Percentiles rank a stretch among this genome's conserved stretches.
phyloP scores from a whole-genome alignment of 2,113 vertebrate genomes.

The Paramisgurnus dabryanus region DNA sequence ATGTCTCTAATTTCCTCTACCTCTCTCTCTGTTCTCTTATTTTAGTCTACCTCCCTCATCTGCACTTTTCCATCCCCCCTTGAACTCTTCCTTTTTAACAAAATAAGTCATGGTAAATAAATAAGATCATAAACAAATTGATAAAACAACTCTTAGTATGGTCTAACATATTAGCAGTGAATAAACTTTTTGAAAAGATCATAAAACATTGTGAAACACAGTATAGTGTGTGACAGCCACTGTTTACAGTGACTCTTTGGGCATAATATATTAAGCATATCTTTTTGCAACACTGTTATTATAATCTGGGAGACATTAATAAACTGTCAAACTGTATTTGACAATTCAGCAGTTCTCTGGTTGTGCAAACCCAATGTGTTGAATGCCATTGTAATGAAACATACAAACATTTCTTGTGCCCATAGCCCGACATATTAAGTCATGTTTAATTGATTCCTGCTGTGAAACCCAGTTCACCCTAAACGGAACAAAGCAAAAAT shows the following conservation, averaged over 20 bases:
- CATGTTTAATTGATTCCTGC: slow-evolving; percentile 85
- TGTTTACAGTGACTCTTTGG: slow-evolving; percentile 15
- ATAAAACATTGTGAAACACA: slow-evolving; percentile 5
- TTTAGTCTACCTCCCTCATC: not conserved
- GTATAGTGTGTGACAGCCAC: slow-evolving; percentile 9
- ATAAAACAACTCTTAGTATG: slow-evolving; percentile 56
- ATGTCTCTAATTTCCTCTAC: not conserved
- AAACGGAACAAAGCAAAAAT: slow-evolving; percentile 75
- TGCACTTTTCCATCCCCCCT: slow-evolving; percentile 9
- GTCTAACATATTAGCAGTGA: slow-evolving; percentile 72
- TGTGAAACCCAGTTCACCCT: slow-evolving; percentile 76
- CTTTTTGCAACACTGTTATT: not conserved
- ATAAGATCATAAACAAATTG: not conserved
- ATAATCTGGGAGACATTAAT: slow-evolving; percentile 9
- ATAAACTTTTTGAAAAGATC: slow-evolving; percentile 67
- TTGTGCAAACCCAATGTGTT: slow-evolving; percentile 14
- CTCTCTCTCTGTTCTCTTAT: not conserved
- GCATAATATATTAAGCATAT: slow-evolving; percentile 18
- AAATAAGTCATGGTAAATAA: slow-evolving; percentile 38
- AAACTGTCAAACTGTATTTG: slow-evolving; percentile 1
- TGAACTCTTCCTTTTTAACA: slow-evolving; percentile 19
- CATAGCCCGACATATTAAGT: slow-evolving; percentile 55
- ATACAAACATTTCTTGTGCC: slow-evolving; percentile 73
- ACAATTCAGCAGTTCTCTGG: not conserved
- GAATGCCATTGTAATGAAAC: slow-evolving; percentile 73